Conservation (phyloP, 2,888 invertebrate genomes). For the Agelastica alni region DNA sequence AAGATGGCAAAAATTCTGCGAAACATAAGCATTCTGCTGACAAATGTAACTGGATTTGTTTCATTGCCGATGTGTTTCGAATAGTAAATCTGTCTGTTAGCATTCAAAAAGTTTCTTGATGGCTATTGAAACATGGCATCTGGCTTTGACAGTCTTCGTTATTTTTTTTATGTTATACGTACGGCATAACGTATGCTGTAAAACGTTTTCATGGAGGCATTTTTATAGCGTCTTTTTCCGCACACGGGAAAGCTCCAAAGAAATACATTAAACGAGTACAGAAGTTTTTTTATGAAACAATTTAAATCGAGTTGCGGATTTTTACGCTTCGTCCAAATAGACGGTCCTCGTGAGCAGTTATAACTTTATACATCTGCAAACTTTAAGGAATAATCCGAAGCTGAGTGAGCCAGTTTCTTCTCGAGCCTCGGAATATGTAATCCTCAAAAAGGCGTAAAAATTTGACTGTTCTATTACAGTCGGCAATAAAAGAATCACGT, state of each 20-base stretch:
- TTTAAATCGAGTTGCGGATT: slow-evolving; percentile 11
- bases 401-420: too few species aligned
- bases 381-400: too few species aligned
- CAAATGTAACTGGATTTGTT: background rate
- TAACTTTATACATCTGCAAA: too few species aligned
- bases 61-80: background rate
- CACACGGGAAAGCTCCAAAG: background rate
- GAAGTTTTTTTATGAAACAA: slow-evolving; percentile 9
- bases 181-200: slow-evolving; percentile 1
- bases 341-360: too few species aligned
- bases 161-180: slow-evolving; percentile 9
- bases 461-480: too few species aligned
- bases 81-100: slow-evolving; percentile 13
- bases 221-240: slow-evolving; percentile 3
- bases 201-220: slow-evolving; percentile 11
- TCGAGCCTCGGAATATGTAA: too few species aligned
- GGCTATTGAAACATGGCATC: slow-evolving; percentile 8
- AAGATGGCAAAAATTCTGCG: too few species aligned
- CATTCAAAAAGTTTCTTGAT: slow-evolving; percentile 8
- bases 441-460: too few species aligned
- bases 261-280: slow-evolving; percentile 6
- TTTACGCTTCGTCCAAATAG: too few species aligned
- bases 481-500: too few species aligned
- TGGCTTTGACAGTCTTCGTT: slow-evolving; percentile 10
- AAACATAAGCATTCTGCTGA: too few species aligned